These are phyloP conservation scores for Perccottus glenii DNA, from an alignment of 2,113 vertebrate species.

Conservation along the genomic window DNA sequence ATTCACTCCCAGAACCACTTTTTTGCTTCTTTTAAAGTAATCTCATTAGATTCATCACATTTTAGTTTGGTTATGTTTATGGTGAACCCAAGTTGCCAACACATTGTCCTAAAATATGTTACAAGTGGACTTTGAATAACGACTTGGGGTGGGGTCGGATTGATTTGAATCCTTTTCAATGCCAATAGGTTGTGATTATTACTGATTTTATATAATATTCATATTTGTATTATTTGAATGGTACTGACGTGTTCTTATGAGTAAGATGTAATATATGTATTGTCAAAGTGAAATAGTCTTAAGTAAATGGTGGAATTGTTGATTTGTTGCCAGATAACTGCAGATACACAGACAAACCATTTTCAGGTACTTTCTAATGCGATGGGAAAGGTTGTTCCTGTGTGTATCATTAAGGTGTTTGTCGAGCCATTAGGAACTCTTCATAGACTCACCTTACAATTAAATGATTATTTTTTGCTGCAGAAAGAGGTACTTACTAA, in stretches of 20 bases:
- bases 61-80: slow-evolving; percentile 40
- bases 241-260: slow-evolving; percentile 54
- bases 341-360: slow-evolving; percentile 18
- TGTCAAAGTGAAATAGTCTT: slow-evolving; percentile 29
- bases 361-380: slow-evolving; percentile 33
- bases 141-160: slow-evolving; percentile 54
- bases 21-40: slow-evolving; percentile 29
- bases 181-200: slow-evolving; percentile 41
- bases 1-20: slow-evolving; percentile 39
- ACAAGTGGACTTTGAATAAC: slow-evolving; percentile 33
- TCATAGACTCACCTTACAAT: neutral
- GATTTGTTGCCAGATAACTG: neutral
- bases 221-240: slow-evolving; percentile 42
- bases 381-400: neutral
- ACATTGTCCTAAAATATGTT: slow-evolving; percentile 16
- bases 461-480: neutral
- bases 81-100: slow-evolving; percentile 49
- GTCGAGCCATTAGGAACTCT: neutral
- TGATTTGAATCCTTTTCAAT: slow-evolving; percentile 13
- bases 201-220: slow-evolving; percentile 26
- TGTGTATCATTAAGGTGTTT: slow-evolving; percentile 2
- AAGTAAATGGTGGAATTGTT: slow-evolving; percentile 18
- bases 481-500: neutral
- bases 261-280: slow-evolving; percentile 27
- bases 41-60: slow-evolving; percentile 24